A percentile compares a stretch with the other conserved stretches of the same genome.
Evolutionary conservation across 2,113 vertebrate genomes (phyloP).

Genomic region (Tricholaema leucomelas): DNA sequence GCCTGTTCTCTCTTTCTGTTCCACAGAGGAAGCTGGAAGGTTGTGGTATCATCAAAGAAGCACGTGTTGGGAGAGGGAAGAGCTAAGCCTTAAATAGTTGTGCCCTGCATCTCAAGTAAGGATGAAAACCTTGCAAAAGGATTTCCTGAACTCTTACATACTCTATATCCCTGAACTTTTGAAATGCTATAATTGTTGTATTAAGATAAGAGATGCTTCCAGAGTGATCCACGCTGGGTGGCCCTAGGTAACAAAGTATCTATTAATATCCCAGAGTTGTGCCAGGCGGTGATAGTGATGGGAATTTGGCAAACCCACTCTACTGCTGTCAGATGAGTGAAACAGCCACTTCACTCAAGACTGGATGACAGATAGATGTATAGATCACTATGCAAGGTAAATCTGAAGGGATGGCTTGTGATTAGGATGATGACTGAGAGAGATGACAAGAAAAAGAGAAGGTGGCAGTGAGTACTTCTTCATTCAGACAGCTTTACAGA

Average conservation of each 20-base stretch:
- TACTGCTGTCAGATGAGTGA: conserved; percentile 68
- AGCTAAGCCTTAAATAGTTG: conserved; percentile 68
- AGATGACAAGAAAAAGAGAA: background rate
- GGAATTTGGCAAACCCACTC: conserved; percentile 66
- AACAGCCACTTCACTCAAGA: conserved; percentile 69
- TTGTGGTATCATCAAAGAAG: conserved; percentile 73
- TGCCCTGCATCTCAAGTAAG: conserved; percentile 72
- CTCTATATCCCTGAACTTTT: conserved; percentile 54
- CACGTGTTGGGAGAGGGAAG: conserved; percentile 59
- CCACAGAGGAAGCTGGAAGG: conserved; percentile 66
- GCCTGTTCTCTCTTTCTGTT: conserved; percentile 71
- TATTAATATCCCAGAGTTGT: conserved; percentile 69
- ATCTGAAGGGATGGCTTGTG: conserved; percentile 50
- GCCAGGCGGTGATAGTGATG: conserved; percentile 57
- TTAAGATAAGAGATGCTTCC: conserved; percentile 58
- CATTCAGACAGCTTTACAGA: background rate
- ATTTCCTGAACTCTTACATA: conserved; percentile 50
- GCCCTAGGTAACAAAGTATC: conserved; percentile 62
- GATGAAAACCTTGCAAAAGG: conserved; percentile 23
- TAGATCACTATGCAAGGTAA: conserved; percentile 23
- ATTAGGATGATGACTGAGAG: conserved; percentile 29
- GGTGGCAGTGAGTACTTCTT: background rate
- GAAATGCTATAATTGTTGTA: conserved; percentile 70
- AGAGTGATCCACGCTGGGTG: conserved; percentile 42
- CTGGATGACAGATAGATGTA: conserved; percentile 59